Percentiles rank a stretch among this genome's conserved stretches.
Evolutionary conservation across 1,140 invertebrate species (phyloP).

Genomic region (Drosophila pruinosa): DNA sequence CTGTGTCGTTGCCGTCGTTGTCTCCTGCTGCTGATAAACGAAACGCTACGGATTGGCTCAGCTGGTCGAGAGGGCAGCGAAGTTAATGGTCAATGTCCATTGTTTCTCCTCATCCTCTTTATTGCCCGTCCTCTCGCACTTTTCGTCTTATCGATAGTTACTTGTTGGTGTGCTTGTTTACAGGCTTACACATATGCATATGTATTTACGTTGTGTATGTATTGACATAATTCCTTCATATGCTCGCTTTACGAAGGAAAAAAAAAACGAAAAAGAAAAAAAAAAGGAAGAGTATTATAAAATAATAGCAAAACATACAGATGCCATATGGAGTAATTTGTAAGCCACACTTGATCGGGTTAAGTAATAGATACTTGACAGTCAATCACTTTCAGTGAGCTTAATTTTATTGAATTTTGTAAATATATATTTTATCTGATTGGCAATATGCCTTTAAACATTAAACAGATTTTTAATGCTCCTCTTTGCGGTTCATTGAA

Average conservation of each 20-base stretch:
- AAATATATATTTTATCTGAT: constrained; percentile 21
- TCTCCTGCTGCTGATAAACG: constrained; percentile 52
- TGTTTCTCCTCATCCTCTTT: constrained; percentile 4
- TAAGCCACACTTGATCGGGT: too few relatives aligned
- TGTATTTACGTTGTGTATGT: background rate
- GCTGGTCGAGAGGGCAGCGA: background rate
- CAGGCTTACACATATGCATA: background rate
- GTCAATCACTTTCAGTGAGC: too few relatives aligned
- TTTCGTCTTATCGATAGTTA: background rate
- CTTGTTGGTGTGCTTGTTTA: background rate
- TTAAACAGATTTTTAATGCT: constrained; percentile 44
- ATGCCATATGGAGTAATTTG: too few relatives aligned
- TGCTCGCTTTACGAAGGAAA: too few relatives aligned
- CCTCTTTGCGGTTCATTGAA: constrained; percentile 68
- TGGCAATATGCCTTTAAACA: constrained; percentile 40
- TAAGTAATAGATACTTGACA: too few relatives aligned
- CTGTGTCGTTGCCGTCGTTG: constrained; percentile 27
- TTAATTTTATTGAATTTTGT: too few relatives aligned
- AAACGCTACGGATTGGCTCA: constrained; percentile 33
- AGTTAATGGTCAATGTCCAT: constrained; percentile 58
- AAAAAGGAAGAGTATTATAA: too few relatives aligned
- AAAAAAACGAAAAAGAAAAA: too few relatives aligned
- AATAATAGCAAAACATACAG: too few relatives aligned
- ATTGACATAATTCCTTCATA: constrained; percentile 49
- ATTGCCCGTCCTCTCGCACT: background rate